A percentile compares a stretch with the other conserved stretches of the same genome.
Conservation (phyloP, 2,797 vertebrate species). For the Gadopsis marmoratus region DNA sequence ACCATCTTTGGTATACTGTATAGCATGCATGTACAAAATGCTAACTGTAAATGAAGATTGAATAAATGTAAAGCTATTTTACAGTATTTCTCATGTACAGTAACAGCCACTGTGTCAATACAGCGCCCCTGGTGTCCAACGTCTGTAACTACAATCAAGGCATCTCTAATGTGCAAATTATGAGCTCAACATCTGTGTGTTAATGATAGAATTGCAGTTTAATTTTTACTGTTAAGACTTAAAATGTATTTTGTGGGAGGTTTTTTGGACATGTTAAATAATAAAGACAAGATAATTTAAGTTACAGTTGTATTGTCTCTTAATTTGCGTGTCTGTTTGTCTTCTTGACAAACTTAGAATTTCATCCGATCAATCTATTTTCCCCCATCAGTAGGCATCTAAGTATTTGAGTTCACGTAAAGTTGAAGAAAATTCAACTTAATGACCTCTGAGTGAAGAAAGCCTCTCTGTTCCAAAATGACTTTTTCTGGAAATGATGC, state of each 20-base stretch:
- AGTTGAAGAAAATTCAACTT: not conserved
- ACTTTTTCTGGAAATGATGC: not conserved
- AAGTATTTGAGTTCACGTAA: not conserved
- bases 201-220: not conserved
- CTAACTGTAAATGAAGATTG: not conserved
- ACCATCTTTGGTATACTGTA: not conserved
- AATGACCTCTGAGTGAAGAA: not conserved
- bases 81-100: not conserved
- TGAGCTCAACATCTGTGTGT: slow-evolving; percentile 3
- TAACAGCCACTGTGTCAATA: not conserved
- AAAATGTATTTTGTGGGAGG: not conserved
- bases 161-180: not conserved
- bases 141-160: slow-evolving; percentile 34
- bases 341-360: not conserved
- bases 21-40: slow-evolving; percentile 26
- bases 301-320: not conserved
- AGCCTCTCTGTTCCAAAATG: not conserved
- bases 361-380: not conserved
- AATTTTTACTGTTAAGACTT: not conserved
- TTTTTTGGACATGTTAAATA: slow-evolving; percentile 9
- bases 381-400: not conserved
- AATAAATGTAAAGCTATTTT: not conserved
- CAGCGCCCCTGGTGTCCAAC: slow-evolving; percentile 46
- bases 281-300: slow-evolving; percentile 8
- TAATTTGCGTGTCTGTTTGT: not conserved